Evolutionary conservation across 2,113 vertebrate genomes (phyloP).

Genomic region (Ploceus nigricollis): DNA sequence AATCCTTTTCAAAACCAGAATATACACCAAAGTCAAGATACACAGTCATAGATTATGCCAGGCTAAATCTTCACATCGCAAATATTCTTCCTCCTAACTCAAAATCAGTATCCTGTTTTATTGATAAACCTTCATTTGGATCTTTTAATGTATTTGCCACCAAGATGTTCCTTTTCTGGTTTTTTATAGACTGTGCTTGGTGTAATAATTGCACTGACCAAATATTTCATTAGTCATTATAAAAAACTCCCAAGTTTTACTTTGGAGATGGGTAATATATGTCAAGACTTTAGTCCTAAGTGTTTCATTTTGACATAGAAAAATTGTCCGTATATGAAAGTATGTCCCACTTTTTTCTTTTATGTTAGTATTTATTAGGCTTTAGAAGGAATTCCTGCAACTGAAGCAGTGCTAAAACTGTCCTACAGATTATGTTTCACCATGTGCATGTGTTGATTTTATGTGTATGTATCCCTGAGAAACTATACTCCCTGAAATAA

Average conservation of each 20-base stretch:
- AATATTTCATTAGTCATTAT: neutral
- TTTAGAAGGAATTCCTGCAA: neutral
- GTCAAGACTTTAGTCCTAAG: neutral
- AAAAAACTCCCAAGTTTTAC: neutral
- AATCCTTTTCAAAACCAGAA: neutral
- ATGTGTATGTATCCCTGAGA: neutral
- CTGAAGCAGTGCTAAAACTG: neutral
- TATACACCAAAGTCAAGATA: neutral
- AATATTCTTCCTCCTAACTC: neutral
- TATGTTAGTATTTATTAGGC: neutral
- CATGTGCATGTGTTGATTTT: neutral
- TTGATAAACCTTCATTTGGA: neutral
- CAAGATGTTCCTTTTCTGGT: neutral
- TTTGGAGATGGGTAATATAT: neutral
- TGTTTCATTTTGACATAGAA: neutral
- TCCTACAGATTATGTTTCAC: neutral
- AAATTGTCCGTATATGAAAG: neutral
- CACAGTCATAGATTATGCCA: fast-evolving
- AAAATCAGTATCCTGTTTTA: neutral
- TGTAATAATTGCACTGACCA: neutral
- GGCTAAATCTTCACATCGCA: neutral
- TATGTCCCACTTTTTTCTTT: neutral
- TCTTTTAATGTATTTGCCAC: neutral
- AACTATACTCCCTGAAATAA: neutral
- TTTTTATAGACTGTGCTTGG: neutral